Evolutionary conservation across 2,113 vertebrate species (phyloP), one percentile per base, ranked within the genome.

Genomic region (Archocentrus centrarchus): DNA sequence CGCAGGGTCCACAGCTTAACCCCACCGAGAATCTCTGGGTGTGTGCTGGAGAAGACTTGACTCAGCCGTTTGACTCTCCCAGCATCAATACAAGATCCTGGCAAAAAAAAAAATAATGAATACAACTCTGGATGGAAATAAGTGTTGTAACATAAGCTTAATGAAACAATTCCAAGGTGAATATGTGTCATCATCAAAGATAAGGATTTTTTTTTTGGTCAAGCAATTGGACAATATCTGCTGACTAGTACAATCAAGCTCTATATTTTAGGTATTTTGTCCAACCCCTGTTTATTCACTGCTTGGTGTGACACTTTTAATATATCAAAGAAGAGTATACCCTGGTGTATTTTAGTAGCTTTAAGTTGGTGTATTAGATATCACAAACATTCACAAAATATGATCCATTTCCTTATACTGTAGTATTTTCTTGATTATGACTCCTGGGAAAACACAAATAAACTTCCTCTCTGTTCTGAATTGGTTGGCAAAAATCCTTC

Each of bases 401-500:
- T 73, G 18, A 35, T 35, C 27, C 41, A 80, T 57, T 66, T 59
- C 15, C 20, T 76, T 14, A 47, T 35, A 2, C 18, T 15, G 53
- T 60, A 68, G 18, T 73, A 37, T 77, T 82, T 73, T 66, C 58
- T 50, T 77, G 41, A 62, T 59, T 22, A 73, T 32, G 41, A 75
- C 55, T 87, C 50, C n/a, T 30, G 60, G 18, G 15, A 85, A 55
- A 30, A 70, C 57, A 59, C 35, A 79, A 83, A 78, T 59, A 53
- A 89, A 70, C 61, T 64, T 86, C 24, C 27, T 77, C 1, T 32
- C 59, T 60, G 50, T 80, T 82, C 59, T 62, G 39, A 53, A 27
- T 64, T 80, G 75, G 60, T 75, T 24, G 41, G 64, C 75, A 80
- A 79, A 73, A 86, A 78, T 58, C 57, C 1, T 22, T 73, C 37